phyloP scores from a whole-genome alignment of 1,140 invertebrate species.

The Sarcophaga bullata region DNA sequence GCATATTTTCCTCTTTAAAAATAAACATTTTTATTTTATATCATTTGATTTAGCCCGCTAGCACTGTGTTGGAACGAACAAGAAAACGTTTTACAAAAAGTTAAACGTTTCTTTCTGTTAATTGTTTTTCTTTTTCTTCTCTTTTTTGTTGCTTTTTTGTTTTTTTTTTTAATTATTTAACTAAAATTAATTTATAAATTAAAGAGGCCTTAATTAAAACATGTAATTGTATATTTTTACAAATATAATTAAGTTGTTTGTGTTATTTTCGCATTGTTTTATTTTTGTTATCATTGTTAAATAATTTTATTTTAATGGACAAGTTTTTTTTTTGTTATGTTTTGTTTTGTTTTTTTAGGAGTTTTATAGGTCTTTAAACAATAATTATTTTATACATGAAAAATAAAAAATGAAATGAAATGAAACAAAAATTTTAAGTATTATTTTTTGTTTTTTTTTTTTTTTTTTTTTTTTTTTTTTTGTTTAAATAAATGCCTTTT shows the following conservation, averaged over 20 bases:
- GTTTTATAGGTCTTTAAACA: not conserved
- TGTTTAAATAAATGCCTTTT: no score
- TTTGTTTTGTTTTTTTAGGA: conserved; percentile 8
- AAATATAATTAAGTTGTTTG: conserved; percentile 25
- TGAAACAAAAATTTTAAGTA: not conserved
- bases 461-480: not conserved
- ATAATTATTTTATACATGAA: not conserved
- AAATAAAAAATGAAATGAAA: conserved; percentile 15
- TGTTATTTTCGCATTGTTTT: conserved; percentile 39
- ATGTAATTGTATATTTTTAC: conserved; percentile 1
- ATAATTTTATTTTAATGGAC: conserved; percentile 23
- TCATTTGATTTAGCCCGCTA: not conserved
- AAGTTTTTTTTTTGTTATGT: not conserved
- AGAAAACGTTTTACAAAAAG: conserved; percentile 6
- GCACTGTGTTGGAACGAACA: not conserved
- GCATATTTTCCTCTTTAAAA: no score
- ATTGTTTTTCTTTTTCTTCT: not conserved
- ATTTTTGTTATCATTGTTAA: not conserved
- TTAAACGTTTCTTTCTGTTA: not conserved
- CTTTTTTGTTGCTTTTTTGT: not conserved
- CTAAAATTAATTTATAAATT: conserved; percentile 15
- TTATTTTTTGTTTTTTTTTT: conserved; percentile 16
- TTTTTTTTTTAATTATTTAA: conserved; percentile 16
- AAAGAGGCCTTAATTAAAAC: conserved; percentile 8
- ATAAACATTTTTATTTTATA: not conserved